Base-by-base conservation (phyloP, 2,113 vertebrate species). In the Equus quagga region DNA sequence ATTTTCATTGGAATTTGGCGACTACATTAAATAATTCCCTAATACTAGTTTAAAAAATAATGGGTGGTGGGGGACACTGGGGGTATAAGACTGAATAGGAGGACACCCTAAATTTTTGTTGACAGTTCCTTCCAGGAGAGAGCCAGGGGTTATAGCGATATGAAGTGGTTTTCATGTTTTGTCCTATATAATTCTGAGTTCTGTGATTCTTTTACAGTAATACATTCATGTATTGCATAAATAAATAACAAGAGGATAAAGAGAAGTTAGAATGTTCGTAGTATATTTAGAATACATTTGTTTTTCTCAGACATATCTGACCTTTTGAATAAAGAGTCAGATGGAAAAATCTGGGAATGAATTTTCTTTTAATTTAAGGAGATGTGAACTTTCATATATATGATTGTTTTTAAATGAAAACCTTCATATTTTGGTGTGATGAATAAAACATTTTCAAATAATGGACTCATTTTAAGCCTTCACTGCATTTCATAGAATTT, bases 371-470 rank as follows among this genome's bases (percentile, higher is more conserved):
- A 83, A 62, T 12, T 41, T 94, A 80, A 92, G n/a, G 19, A 84
- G 13, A 85, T 41, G 3, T 49, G 5, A 15, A 7, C 5, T 75
- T 69, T 46, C 44, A n/a, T 58, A 76, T 54, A 54, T n/a, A 88
- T n/a, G 6, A 56, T 73, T 76, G 8, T 65, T 91, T 73, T 82
- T 44, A 24, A 81, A 67, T 51, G 72, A 93, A 90, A 75, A 81
- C 4, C 6, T 67, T 91, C 26, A 3, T 91, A 58, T 31, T 87
- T 72, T 83, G 14, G 26, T 83, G 8, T 73, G 36, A 93, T 5
- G 21, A 93, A 78, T 82, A 87, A 91, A 86, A 7, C 13, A 41
- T 60, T 76, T 95, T 82, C 28, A 26, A 93, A 93, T 65, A 81
- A 49, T 76, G 9, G 26, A 79, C 31, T 75, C 76, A 78, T 33